These are phyloP conservation scores for Sussaba pulchella DNA, from an alignment of 2,888 invertebrate species.

Conservation along the genomic window DNA sequence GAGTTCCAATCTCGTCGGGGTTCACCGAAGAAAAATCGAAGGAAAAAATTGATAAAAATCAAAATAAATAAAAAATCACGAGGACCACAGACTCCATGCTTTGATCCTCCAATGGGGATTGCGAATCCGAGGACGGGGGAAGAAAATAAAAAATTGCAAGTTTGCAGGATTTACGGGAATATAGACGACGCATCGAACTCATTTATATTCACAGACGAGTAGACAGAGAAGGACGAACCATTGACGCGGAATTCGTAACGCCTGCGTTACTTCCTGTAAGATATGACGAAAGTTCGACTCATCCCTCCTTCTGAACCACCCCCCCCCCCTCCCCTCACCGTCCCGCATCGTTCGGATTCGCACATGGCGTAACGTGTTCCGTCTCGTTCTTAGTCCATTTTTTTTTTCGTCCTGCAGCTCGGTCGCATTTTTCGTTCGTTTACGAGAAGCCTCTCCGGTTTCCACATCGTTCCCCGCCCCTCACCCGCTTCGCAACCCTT, in stretches of 20 bases:
- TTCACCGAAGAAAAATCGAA: neutral
- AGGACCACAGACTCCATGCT: neutral
- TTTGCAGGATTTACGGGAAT: neutral
- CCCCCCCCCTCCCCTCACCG: no score
- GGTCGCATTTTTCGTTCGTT: slow-evolving; percentile 49
- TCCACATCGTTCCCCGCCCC: slow-evolving; percentile 18
- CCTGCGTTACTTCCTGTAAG: slow-evolving; percentile 49
- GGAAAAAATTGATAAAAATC: no score
- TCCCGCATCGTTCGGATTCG: neutral
- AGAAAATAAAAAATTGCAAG: no score
- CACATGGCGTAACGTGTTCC: slow-evolving; percentile 13
- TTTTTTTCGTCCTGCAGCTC: slow-evolving; percentile 10
- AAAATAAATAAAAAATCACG: no score
- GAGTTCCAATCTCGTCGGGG: slow-evolving; percentile 32
- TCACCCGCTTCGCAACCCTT: neutral
- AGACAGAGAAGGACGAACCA: slow-evolving; percentile 26
- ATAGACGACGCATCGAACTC: slow-evolving; percentile 6
- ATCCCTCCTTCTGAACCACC: no score
- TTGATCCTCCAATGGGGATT: neutral
- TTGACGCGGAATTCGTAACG: slow-evolving; percentile 31
- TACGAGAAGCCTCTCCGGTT: slow-evolving; percentile 34
- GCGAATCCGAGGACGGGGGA: no score
- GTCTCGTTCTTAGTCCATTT: slow-evolving; percentile 5
- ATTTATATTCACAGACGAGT: slow-evolving; percentile 32
- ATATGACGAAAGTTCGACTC: slow-evolving; percentile 58